These are phyloP conservation scores for Oplegnathus fasciatus DNA, from an alignment of 2,113 vertebrate genomes.

Conservation along the genomic window DNA sequence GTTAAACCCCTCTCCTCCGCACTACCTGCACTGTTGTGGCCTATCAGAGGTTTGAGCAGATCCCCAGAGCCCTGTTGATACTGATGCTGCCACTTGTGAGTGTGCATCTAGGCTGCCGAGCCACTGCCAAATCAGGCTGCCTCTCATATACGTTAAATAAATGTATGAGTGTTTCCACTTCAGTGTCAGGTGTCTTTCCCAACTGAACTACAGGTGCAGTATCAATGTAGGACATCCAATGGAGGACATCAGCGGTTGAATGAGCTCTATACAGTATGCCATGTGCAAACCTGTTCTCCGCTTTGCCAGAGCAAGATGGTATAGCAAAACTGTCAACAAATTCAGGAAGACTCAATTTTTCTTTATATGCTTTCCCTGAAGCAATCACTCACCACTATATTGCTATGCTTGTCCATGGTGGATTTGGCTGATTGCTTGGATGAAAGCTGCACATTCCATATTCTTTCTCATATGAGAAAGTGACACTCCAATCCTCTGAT, in stretches of 20 bases:
- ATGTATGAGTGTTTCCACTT: background rate
- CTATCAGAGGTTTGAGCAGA: background rate
- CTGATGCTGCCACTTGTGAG: background rate
- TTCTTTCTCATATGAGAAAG: slow-evolving; percentile 79
- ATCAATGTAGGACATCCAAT: background rate
- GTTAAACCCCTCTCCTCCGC: background rate
- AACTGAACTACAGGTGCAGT: background rate
- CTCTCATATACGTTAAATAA: slow-evolving; percentile 7
- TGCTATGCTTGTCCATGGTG: slow-evolving; percentile 69
- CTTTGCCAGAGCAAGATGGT: background rate
- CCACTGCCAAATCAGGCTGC: background rate
- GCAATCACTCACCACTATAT: slow-evolving; percentile 62
- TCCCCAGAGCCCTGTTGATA: background rate
- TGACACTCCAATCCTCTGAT: slow-evolving; percentile 78
- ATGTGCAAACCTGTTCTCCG: background rate
- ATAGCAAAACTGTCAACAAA: slow-evolving; percentile 31
- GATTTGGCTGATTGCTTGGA: slow-evolving; percentile 68
- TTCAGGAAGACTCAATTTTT: slow-evolving; percentile 36
- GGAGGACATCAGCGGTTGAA: background rate
- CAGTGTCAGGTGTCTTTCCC: slow-evolving; percentile 9
- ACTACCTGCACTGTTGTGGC: background rate
- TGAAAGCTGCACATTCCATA: slow-evolving; percentile 76
- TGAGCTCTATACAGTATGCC: background rate
- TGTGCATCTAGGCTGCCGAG: background rate
- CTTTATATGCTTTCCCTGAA: slow-evolving; percentile 48